Evolutionary conservation across 2,888 invertebrate genomes (phyloP).

Genomic region (Folsomia candida): DNA sequence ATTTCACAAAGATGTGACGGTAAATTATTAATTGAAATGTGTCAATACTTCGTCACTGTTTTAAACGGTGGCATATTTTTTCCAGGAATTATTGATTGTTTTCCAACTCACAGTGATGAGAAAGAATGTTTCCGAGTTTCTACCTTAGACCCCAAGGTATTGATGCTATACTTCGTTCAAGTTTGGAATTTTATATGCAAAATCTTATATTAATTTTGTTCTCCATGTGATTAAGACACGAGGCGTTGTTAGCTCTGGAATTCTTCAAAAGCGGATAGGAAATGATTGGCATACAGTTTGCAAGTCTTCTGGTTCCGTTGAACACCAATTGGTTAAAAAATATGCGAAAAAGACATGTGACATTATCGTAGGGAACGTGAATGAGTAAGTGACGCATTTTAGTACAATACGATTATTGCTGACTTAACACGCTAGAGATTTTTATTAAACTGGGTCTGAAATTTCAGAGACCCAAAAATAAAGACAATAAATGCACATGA

Average conservation of each 20-base stretch:
- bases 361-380: conserved; percentile 28
- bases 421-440: neutral
- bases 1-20: conserved; percentile 22
- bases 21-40: conserved; percentile 50
- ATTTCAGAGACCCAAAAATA: neutral
- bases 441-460: neutral
- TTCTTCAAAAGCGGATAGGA: conserved; percentile 40
- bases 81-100: conserved; percentile 64
- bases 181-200: too few relatives aligned
- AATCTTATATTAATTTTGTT: too few relatives aligned
- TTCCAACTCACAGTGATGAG: conserved; percentile 70
- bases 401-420: conserved; percentile 3
- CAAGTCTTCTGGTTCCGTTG: conserved; percentile 15
- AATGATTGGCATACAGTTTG: conserved; percentile 43
- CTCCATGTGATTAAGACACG: too few relatives aligned
- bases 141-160: conserved; percentile 26
- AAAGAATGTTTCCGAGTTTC: conserved; percentile 60
- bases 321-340: conserved; percentile 14
- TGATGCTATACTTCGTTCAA: too few relatives aligned
- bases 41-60: too few relatives aligned
- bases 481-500: neutral
- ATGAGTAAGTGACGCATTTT: conserved; percentile 12
- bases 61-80: too few relatives aligned
- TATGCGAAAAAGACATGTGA: conserved; percentile 37
- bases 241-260: conserved; percentile 36